Conservation (phyloP, 2,113 vertebrate genomes). For the Onychorhynchus coronatus region DNA sequence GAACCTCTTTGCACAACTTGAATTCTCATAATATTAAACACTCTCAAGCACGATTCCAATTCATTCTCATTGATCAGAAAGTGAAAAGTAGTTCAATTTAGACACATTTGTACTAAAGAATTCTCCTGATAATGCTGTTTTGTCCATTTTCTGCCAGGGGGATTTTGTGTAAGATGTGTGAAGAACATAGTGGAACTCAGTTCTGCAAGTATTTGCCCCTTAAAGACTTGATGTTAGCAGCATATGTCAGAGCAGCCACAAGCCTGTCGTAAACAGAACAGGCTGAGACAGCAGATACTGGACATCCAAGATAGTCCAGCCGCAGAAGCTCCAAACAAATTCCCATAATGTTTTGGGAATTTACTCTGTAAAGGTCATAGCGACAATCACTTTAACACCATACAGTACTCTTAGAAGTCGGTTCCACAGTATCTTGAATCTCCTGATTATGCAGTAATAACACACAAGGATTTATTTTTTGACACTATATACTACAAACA, state of each 20-base stretch:
- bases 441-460: conserved; percentile 21
- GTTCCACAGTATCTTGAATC: background rate
- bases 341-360: background rate
- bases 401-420: background rate
- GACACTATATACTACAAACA: conserved; percentile 25
- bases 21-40: background rate
- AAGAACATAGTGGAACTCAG: background rate
- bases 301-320: background rate
- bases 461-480: conserved; percentile 15
- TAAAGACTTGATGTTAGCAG: background rate
- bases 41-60: background rate
- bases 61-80: background rate
- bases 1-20: background rate
- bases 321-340: background rate
- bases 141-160: background rate
- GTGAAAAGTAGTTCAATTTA: background rate
- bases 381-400: background rate
- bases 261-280: background rate
- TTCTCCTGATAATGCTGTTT: background rate
- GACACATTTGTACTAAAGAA: background rate
- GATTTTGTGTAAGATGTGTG: background rate
- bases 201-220: background rate
- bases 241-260: background rate
- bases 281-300: background rate
- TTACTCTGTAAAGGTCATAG: background rate